phyloP scores from a whole-genome alignment of 2,888 invertebrate genomes.

The Brachyptera risi region DNA sequence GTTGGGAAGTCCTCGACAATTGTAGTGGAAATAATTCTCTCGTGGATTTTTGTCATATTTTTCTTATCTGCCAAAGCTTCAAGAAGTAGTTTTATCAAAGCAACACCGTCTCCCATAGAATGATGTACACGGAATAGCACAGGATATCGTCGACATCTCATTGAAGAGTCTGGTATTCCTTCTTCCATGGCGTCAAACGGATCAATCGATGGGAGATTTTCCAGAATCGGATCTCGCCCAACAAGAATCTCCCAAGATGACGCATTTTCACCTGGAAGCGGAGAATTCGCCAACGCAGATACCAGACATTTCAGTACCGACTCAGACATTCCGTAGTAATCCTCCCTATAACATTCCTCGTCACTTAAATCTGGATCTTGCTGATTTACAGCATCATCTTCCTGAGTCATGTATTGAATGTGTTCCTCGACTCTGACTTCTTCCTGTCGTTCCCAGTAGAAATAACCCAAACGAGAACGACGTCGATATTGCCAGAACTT shows the following conservation, averaged over 20 bases:
- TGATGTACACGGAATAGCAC: slow-evolving; percentile 54
- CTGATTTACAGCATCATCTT: slow-evolving; percentile 23
- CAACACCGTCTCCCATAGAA: slow-evolving; percentile 52
- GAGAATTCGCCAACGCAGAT: slow-evolving; percentile 44
- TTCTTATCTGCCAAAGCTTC: slow-evolving; percentile 46
- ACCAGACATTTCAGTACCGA: slow-evolving; percentile 44
- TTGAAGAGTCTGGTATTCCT: not conserved
- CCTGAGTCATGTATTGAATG: slow-evolving; percentile 46
- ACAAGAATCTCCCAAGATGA: slow-evolving; percentile 53
- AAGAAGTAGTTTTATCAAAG: slow-evolving; percentile 49
- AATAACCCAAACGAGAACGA: slow-evolving; percentile 47
- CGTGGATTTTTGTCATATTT: not conserved
- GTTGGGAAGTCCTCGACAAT: not conserved
- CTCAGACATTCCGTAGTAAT: slow-evolving; percentile 36
- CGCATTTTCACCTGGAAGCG: slow-evolving; percentile 48
- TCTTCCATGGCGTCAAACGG: slow-evolving; percentile 24
- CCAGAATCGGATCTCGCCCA: slow-evolving; percentile 36
- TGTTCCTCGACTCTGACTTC: slow-evolving; percentile 46
- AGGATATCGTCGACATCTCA: slow-evolving; percentile 40
- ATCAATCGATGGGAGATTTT: slow-evolving; percentile 2
- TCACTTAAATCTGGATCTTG: slow-evolving; percentile 36
- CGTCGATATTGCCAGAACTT: slow-evolving; percentile 49
- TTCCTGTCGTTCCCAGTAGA: slow-evolving; percentile 48
- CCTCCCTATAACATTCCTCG: slow-evolving; percentile 31
- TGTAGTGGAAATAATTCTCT: not conserved